Evolutionary conservation across 2,113 vertebrate genomes (phyloP).

Genomic region (Siphamia tubifer): DNA sequence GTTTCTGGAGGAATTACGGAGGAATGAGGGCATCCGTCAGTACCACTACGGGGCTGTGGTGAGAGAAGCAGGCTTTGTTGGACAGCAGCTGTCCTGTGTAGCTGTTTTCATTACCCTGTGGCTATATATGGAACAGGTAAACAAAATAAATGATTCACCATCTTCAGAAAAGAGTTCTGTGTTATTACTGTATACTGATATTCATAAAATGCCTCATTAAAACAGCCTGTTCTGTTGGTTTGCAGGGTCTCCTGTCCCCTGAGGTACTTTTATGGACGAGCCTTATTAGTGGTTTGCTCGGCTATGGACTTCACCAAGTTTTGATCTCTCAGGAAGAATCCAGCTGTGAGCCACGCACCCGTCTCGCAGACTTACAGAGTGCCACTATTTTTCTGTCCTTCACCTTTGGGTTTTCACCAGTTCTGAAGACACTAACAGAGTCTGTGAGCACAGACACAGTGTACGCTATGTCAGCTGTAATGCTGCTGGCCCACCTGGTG

Average conservation of each 20-base stretch:
- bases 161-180: background rate
- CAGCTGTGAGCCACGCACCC: constrained; percentile 73
- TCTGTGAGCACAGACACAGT: constrained; percentile 97
- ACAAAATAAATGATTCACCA: background rate
- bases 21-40: constrained; percentile 87
- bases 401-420: constrained; percentile 93
- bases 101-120: constrained; percentile 91
- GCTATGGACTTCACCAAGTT: constrained; percentile 86
- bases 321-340: constrained; percentile 71
- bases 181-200: background rate
- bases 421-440: constrained; percentile 95
- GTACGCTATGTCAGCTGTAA: constrained; percentile 93
- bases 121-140: constrained; percentile 93
- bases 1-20: constrained; percentile 91
- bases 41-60: constrained; percentile 91
- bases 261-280: constrained; percentile 82
- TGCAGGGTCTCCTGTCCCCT: constrained; percentile 79
- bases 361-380: constrained; percentile 90
- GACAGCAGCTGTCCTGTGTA: constrained; percentile 94
- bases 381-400: constrained; percentile 89
- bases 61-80: constrained; percentile 88
- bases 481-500: constrained; percentile 94
- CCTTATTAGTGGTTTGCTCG: constrained; percentile 81
- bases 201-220: background rate
- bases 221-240: background rate